Base-by-base conservation (phyloP, 2,797 vertebrate genomes). In the Alfaro cultratus region DNA sequence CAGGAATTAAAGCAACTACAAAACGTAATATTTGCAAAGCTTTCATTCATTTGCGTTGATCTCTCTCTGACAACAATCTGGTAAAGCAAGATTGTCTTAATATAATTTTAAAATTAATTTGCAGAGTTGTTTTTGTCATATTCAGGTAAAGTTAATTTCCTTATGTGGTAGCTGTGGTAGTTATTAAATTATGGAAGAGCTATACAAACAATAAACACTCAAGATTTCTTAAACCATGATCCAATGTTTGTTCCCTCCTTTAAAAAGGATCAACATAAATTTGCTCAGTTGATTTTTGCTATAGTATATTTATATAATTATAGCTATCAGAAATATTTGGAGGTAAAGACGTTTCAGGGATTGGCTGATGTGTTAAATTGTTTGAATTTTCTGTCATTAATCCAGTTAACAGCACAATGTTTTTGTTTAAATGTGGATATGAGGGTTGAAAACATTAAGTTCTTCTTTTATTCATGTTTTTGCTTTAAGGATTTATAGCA, bases 401-500 rank as follows among this genome's bases (percentile, higher is more conserved):
- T 34, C 1, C 62, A 64, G 16, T 8, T 67, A 39, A 67, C 29
- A 34, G 10, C 11, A 16, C 13, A 34, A 64, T 67, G 34, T 23
- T 39, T 67, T 21, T 36, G 18, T 62, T 62, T 11, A 23, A 11
- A 67, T 36, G 62, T 39, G 15, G 2, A 21, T 7, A 23, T 41
- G 64, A 68, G 9, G 23, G 67, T 70, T 70, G n/a, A n/a, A 26
- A 70, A 15, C 39, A n/a, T 43, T 70, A 70, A 43, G 0, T 43
- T 68, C 10, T 41, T 70, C 5, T 46, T 13, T 1, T 53, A 1
- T 84, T 46, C 76, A 64, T 62, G 3, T 13, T 43, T 73, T 85
- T 62, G 45, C 51, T 72, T 0, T 78, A 76, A 90, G 91, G 46
- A 3, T 80, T 31, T 13, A 21, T 10, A 21, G 11, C 5, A 0